These are phyloP conservation scores for Sebastes flavidus DNA, from an alignment of 2,797 vertebrate genomes.

Conservation along the genomic window DNA sequence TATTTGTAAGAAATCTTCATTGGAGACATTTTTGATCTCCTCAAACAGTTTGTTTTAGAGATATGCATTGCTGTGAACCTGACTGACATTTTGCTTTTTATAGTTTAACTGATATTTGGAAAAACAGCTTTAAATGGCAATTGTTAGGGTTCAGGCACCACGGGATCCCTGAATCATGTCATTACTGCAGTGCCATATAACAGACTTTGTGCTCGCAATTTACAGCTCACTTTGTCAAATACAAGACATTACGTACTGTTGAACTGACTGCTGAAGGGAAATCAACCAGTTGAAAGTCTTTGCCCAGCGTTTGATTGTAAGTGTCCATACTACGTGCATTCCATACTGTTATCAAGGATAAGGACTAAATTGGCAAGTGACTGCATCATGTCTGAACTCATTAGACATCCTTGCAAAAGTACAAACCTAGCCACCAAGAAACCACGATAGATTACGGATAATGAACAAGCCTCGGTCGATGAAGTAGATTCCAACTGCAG, in stretches of 20 bases:
- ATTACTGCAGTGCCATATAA: background rate
- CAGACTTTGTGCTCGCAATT: background rate
- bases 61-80: background rate
- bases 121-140: background rate
- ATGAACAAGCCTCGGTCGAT: background rate
- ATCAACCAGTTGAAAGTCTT: background rate
- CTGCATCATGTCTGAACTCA: background rate
- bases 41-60: background rate
- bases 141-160: background rate
- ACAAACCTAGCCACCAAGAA: background rate
- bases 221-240: background rate
- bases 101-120: background rate
- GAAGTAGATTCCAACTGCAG: background rate
- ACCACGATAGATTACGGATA: background rate
- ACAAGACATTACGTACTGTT: background rate
- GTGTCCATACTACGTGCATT: background rate
- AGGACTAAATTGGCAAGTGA: background rate
- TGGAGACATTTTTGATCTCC: background rate
- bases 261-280: background rate
- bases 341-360: background rate
- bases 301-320: background rate
- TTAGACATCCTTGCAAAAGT: background rate
- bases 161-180: slow-evolving; percentile 10
- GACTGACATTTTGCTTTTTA: background rate
- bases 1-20: background rate